A percentile compares a stretch with the other conserved stretches of the same genome.
These are phyloP conservation scores for Eurosta solidaginis DNA, from an alignment of 1,140 invertebrate genomes.

Conservation along the genomic window DNA sequence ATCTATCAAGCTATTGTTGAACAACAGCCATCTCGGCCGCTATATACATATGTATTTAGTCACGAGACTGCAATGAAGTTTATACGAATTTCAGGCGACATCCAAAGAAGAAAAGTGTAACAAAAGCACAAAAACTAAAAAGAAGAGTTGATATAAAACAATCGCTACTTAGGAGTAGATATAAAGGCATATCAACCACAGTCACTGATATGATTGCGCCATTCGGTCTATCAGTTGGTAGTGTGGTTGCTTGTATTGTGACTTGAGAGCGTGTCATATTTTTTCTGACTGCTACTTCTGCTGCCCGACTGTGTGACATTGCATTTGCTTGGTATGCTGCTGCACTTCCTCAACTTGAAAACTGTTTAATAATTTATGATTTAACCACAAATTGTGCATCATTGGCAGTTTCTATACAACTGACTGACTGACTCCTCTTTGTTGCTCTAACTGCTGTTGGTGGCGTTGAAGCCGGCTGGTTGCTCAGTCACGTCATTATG, in stretches of 20 bases:
- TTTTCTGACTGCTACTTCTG: neutral
- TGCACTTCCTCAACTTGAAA: neutral
- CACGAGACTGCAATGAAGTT: slow-evolving; percentile 2
- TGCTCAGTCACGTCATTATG: neutral
- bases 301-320: neutral
- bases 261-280: slow-evolving; percentile 4
- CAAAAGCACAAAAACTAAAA: too few species aligned
- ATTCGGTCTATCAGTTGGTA: neutral
- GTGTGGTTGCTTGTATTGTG: neutral
- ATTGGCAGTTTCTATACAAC: neutral
- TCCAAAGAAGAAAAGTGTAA: neutral
- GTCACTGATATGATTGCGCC: neutral
- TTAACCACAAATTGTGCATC: neutral
- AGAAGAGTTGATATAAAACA: neutral
- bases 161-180: neutral
- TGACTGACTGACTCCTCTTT: neutral
- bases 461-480: too few species aligned
- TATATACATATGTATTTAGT: too few species aligned
- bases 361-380: slow-evolving; percentile 21
- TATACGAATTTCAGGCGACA: neutral
- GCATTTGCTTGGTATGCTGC: neutral
- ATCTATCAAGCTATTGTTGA: too few species aligned
- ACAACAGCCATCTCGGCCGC: too few species aligned
- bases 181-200: too few species aligned
- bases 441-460: too few species aligned